Conservation (phyloP, 2,797 vertebrate species). For the Pteronotus mesoamericanus region DNA sequence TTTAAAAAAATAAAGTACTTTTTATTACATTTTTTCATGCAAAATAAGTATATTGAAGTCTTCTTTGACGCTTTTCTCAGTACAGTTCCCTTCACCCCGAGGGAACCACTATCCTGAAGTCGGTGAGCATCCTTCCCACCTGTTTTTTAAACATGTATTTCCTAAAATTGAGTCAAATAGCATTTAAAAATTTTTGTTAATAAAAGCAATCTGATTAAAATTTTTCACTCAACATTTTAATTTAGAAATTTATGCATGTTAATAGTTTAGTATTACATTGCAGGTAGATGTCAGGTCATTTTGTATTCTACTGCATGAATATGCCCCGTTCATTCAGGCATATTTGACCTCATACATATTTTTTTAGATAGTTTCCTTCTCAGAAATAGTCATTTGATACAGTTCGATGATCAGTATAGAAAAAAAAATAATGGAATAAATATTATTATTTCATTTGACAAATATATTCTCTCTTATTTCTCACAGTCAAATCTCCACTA, state of each 20-base stretch:
- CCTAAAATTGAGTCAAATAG: neutral
- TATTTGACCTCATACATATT: neutral
- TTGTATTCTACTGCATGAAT: neutral
- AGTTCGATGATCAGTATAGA: neutral
- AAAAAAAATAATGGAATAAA: conserved; percentile 12
- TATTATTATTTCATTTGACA: conserved; percentile 9
- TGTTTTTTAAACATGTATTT: neutral
- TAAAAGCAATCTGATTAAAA: neutral
- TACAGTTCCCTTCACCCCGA: neutral
- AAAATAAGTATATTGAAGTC: neutral
- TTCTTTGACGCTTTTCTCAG: neutral
- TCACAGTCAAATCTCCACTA: neutral
- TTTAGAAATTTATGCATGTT: neutral
- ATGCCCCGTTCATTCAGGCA: neutral
- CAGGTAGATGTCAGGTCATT: neutral
- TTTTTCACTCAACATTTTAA: neutral
- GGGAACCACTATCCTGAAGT: neutral
- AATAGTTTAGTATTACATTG: neutral
- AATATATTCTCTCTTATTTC: neutral
- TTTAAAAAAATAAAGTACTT: neutral
- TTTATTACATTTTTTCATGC: neutral
- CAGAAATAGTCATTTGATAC: neutral
- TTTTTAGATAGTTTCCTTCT: neutral
- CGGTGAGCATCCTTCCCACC: neutral
- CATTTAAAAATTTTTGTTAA: neutral